Conservation (phyloP, 2,888 invertebrate species). For the Priocnemis perturbator region DNA sequence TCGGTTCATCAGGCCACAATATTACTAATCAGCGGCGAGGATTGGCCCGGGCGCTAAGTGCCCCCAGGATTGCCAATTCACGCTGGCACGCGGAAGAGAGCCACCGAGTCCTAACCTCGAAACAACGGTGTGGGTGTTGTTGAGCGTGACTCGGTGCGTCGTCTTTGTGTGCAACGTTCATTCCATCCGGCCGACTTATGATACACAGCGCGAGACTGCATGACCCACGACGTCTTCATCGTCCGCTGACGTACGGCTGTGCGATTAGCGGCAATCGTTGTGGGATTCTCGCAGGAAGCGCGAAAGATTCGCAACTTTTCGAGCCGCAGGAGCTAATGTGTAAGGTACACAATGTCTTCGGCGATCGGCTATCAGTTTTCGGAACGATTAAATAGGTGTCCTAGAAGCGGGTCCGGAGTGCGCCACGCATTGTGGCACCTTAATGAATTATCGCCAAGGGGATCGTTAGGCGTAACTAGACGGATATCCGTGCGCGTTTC, state of each 20-base stretch:
- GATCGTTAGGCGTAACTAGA: conserved; percentile 68
- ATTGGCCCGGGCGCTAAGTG: conserved; percentile 69
- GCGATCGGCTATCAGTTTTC: conserved; percentile 54
- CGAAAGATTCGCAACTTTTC: no score
- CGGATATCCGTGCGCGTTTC: conserved; percentile 62
- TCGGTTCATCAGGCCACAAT: conserved; percentile 74
- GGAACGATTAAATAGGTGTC: conserved; percentile 54
- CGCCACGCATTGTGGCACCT: conserved; percentile 37
- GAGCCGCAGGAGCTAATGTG: no score
- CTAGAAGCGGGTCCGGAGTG: conserved; percentile 20
- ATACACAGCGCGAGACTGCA: no score
- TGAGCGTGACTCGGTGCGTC: not conserved
- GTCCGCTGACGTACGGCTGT: not conserved
- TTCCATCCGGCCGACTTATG: no score
- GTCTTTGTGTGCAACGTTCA: no score
- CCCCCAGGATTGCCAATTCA: conserved; percentile 71
- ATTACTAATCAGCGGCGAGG: conserved; percentile 72
- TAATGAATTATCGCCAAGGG: conserved; percentile 71
- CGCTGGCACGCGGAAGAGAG: conserved; percentile 50
- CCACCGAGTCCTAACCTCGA: not conserved
- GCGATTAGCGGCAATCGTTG: not conserved
- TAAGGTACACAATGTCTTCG: conserved; percentile 7
- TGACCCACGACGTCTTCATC: not conserved
- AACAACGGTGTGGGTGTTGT: conserved; percentile 3
- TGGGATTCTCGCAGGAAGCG: no score